Base-by-base conservation (phyloP, 2,797 vertebrate species). In the Tragopan temminckii region DNA sequence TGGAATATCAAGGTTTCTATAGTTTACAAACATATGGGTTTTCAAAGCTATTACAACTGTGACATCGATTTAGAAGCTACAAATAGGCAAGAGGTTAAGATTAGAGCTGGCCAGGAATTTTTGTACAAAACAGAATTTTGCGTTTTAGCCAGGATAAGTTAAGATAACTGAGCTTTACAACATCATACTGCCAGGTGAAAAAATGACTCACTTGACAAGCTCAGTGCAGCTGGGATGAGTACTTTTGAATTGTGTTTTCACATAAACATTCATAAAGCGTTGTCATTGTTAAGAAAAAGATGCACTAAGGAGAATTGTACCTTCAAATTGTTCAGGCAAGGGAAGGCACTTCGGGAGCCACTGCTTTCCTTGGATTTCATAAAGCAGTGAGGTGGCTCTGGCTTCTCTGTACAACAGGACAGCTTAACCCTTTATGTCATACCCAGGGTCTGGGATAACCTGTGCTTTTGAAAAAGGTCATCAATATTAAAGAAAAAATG, bases 1-100 rank as follows among this genome's bases (percentile, higher is more conserved):
- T 96, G 94, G 96, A 93, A 94, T 95, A 96, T 93, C 94, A 96
- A 96, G 96, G 96, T 96, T 96, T 96, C 75, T 94, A 95, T 94
- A 93, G 96, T 96, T 96, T 96, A 94, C 93, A 96, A 96, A 96
- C 96, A 96, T 96, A 96, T 95, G 95, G 89, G 95, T 85, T 96
- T 92, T 93, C 94, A 93, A 89, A 96, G 94, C 94, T 94, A 94
- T 93, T 96, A 89, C 88, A 95, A 96, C 89, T 91, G 93, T 91
- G 95, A 96, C 96, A 96, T 83, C 31, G 31, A 92, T 96, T 96
- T 93, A 95, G 85, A 96, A 96, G 91, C 89, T 96, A 88, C 89
- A 96, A 94, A 96, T 88, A 89, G 12, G 80, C 95, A 94, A 96
- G 94, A 96, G 95, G 96, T 96, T 96, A 93, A 95, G 93, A 94